A percentile compares a stretch with the other conserved stretches of the same genome.
Evolutionary conservation across 1,140 invertebrate species (phyloP).

Genomic region (Glomeris maerens): DNA sequence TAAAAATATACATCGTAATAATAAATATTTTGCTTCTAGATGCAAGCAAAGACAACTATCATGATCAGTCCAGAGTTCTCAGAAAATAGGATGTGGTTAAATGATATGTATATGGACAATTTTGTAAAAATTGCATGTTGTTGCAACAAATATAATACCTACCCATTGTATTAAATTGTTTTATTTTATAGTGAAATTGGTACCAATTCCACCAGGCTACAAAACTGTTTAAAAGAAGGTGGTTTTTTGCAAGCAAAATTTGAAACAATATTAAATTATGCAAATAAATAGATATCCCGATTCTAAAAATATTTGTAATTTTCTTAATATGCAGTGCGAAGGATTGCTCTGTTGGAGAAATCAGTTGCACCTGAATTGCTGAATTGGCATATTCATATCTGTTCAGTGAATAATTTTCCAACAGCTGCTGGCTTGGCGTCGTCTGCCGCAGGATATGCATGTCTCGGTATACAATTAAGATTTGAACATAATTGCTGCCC

Average conservation of each 20-base stretch:
- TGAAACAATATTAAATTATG: not conserved
- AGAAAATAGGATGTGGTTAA: slow-evolving; percentile 74
- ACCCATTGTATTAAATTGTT: slow-evolving; percentile 1
- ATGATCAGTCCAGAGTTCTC: slow-evolving; percentile 51
- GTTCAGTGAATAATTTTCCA: slow-evolving; percentile 95
- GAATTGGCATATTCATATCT: slow-evolving; percentile 66
- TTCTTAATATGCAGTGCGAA: slow-evolving; percentile 23
- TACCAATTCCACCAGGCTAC: slow-evolving; percentile 58
- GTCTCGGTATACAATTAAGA: slow-evolving; percentile 40
- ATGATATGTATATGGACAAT: slow-evolving; percentile 47
- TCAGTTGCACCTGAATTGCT: slow-evolving; percentile 4
- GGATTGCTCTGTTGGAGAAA: slow-evolving; percentile 20
- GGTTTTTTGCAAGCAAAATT: slow-evolving; percentile 12
- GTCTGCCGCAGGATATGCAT: slow-evolving; percentile 95
- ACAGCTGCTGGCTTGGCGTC: slow-evolving; percentile 95
- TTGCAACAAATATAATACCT: not conserved
- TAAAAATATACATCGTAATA: not conserved
- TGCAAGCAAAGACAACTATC: slow-evolving; percentile 81
- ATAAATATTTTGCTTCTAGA: slow-evolving; percentile 34
- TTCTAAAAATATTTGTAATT: slow-evolving; percentile 1
- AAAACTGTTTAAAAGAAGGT: slow-evolving; percentile 65
- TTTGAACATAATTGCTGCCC: slow-evolving; percentile 15
- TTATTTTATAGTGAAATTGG: slow-evolving; percentile 30
- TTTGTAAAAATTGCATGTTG: not conserved
- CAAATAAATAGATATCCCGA: not conserved